These are phyloP conservation scores for Sakesphorus luctuosus DNA, from an alignment of 2,113 vertebrate genomes.

Conservation along the genomic window DNA sequence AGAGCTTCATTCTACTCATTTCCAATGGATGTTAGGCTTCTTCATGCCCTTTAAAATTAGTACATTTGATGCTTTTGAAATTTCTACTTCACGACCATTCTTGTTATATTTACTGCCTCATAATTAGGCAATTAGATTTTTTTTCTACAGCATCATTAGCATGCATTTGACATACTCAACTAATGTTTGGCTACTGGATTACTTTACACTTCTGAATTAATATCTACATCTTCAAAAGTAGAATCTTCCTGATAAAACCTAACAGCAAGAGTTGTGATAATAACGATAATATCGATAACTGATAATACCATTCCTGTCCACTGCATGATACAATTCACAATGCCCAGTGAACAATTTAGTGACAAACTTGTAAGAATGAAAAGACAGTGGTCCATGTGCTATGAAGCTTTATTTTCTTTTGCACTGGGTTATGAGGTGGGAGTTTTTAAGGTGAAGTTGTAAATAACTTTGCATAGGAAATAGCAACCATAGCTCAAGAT, in stretches of 20 bases:
- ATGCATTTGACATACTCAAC: not conserved
- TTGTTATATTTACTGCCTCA: not conserved
- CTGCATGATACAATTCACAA: not conserved
- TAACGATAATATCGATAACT: too few species aligned
- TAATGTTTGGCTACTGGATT: not conserved
- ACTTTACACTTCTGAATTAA: not conserved
- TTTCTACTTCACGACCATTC: not conserved
- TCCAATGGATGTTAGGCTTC: not conserved
- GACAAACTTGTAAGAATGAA: not conserved
- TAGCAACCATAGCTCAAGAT: not conserved
- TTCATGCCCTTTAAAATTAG: not conserved
- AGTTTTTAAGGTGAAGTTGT: not conserved
- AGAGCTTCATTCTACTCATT: not conserved
- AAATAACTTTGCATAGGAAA: not conserved
- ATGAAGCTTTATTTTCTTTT: not conserved
- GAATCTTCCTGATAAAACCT: not conserved
- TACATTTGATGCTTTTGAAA: not conserved
- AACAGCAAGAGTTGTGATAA: not conserved
- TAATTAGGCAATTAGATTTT: not conserved
- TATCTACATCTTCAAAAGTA: not conserved
- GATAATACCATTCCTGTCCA: not conserved
- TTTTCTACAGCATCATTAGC: not conserved
- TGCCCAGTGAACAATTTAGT: not conserved
- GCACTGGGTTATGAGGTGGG: fast-evolving
- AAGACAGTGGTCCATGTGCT: not conserved